Evolutionary conservation across 2,113 vertebrate genomes (phyloP), one percentile per base, ranked within the genome.

Genomic region (Geococcyx californianus): DNA sequence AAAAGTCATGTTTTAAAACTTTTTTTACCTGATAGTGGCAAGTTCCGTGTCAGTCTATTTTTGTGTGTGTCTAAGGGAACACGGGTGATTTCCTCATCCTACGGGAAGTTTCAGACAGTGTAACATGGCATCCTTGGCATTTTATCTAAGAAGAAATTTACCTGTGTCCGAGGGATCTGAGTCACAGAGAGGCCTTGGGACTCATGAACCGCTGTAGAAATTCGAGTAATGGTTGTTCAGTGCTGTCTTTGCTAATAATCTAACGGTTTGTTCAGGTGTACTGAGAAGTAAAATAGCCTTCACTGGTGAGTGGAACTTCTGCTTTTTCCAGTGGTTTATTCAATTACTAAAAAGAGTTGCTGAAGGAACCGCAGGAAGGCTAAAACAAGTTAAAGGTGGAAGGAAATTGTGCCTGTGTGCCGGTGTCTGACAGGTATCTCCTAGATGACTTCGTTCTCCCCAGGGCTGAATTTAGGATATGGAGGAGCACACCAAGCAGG

Each of bases 21-120:
- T 45, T 12, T 9, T 2, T 1, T 2, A 25, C 11, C 16, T 7
- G 5, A 52, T 59, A 45, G 3, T 47, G 13, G n/a, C 29, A 28
- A 40, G 15, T 54, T 67, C n/a, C 59, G 1, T 19, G 9, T 80
- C 25, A 28, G 17, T 8, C 16, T 74, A 2, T 60, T 16, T 79
- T 67, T 79, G 20, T 67, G 2, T 60, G 13, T 54, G 8, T 59
- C 45, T 72, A 9, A 26, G 47, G 24, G 31, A 21, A 49, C 68
- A 18, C 42, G 51, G 36, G 17, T 38, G 33, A 56, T 68, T 62
- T 68, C 31, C 45, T 60, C 9, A 28, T 52, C n/a, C 38, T 52
- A 9, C 20, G 26, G 29, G 52, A 73, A 59, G 38, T 40, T 9
- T 31, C 24, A 40, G n/a, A 18, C 24, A 76, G 9, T 17, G 25